Percentiles rank a stretch among this genome's conserved stretches.
Evolutionary conservation across 2,888 invertebrate genomes (phyloP).

Genomic region (Phyllotreta striolata): DNA sequence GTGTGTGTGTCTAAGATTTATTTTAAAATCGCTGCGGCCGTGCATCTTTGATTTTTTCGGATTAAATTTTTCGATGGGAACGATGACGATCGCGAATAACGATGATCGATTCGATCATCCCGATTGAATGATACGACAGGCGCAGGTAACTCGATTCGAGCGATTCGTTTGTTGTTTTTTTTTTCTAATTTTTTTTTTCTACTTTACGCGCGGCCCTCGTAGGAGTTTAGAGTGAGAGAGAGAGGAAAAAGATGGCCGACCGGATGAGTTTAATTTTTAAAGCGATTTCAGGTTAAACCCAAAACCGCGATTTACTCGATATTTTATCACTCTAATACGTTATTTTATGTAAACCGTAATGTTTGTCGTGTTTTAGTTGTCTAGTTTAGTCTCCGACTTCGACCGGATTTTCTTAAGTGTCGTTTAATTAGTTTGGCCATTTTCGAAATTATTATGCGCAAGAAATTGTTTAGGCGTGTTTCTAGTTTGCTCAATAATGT

Average conservation of each 20-base stretch:
- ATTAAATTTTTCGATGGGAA: no score
- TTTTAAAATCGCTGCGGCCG: no score
- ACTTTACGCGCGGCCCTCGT: no score
- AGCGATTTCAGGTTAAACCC: slow-evolving; percentile 15
- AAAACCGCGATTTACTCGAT: slow-evolving; percentile 9
- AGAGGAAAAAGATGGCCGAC: slow-evolving; percentile 3
- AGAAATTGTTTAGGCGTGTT: slow-evolving; percentile 38
- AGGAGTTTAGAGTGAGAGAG: no score
- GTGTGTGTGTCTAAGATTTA: no score
- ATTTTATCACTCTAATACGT: neutral
- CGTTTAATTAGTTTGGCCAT: neutral
- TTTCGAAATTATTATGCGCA: slow-evolving; percentile 31
- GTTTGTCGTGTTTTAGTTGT: neutral
- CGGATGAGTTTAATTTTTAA: slow-evolving; percentile 15
- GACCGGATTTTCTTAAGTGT: slow-evolving; percentile 1
- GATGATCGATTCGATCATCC: no score
- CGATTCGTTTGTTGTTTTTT: no score
- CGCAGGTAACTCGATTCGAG: no score
- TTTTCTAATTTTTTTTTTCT: no score
- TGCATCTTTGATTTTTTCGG: no score
- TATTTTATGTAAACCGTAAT: neutral
- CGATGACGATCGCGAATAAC: no score
- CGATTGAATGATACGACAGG: no score
- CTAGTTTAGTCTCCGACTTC: neutral
- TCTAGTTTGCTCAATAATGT: slow-evolving; percentile 33